Evolutionary conservation across 2,113 vertebrate genomes (phyloP).

Genomic region (Odontesthes bonariensis): DNA sequence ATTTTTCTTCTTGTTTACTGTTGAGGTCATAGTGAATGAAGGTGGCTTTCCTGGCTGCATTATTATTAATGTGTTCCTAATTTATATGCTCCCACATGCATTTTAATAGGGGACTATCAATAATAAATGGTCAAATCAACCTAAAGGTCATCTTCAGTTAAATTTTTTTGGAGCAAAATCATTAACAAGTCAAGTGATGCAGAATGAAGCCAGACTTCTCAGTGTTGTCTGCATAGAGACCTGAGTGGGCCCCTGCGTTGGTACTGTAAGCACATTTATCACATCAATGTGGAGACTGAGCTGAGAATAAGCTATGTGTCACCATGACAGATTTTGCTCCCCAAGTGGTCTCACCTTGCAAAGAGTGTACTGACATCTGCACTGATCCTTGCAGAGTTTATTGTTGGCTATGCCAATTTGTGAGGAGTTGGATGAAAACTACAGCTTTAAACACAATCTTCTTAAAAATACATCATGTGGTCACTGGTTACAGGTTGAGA

Average conservation of each 20-base stretch:
- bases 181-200: conserved; percentile 1
- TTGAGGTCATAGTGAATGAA: too few relatives aligned
- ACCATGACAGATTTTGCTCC: conserved; percentile 33
- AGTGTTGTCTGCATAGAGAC: neutral
- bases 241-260: too few relatives aligned
- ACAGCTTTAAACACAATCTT: neutral
- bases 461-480: conserved; percentile 29
- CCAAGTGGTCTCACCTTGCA: neutral
- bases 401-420: conserved; percentile 15
- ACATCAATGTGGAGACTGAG: conserved; percentile 3
- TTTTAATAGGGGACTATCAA: neutral
- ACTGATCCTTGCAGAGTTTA: conserved; percentile 2
- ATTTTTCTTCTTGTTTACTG: too few relatives aligned
- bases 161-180: neutral
- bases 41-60: neutral
- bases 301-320: conserved; percentile 20
- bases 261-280: conserved; percentile 29
- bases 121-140: neutral
- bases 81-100: neutral
- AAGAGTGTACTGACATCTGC: conserved; percentile 20
- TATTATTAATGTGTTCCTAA: conserved; percentile 2
- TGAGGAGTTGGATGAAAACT: conserved; percentile 9
- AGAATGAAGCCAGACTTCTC: neutral
- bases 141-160: neutral
- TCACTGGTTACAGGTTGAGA: too few relatives aligned